phyloP scores from a whole-genome alignment of 1,140 invertebrate species.

The Centruroides vittatus region DNA sequence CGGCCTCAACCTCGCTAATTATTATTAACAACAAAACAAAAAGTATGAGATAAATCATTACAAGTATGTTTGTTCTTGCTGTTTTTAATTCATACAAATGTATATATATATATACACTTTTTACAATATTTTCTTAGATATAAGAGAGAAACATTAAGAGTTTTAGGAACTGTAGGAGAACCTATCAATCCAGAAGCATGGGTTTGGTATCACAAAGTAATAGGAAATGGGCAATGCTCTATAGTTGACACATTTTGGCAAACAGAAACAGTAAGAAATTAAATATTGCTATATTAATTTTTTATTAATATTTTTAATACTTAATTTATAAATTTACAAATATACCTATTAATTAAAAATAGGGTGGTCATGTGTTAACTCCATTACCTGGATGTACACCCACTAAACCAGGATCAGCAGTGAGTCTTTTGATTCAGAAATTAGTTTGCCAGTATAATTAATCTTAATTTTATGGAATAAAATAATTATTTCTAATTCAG shows the following conservation, averaged over 20 bases:
- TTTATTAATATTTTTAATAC: not conserved
- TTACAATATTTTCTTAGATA: conserved; percentile 35
- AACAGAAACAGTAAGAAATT: conserved; percentile 60
- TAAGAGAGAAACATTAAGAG: conserved; percentile 47
- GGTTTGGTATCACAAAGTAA: conserved; percentile 89
- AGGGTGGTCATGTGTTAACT: conserved; percentile 80
- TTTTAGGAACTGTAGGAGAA: conserved; percentile 90
- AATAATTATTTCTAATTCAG: conserved; percentile 36
- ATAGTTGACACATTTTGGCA: conserved; percentile 99
- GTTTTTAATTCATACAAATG: not conserved
- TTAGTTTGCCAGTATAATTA: not conserved
- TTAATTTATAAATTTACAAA: not conserved
- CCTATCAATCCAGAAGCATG: conserved; percentile 97
- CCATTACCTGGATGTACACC: conserved; percentile 86
- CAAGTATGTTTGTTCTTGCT: not conserved
- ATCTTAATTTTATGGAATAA: not conserved
- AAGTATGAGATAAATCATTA: no score
- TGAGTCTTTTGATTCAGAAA: conserved; percentile 34
- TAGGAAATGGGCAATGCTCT: conserved; percentile 54
- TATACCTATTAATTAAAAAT: not conserved
- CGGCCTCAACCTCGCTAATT: no score
- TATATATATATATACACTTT: no score
- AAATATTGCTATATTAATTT: not conserved
- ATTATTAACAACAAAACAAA: no score
- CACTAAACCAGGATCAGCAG: conserved; percentile 93